Evolutionary conservation across 2,797 vertebrate species (phyloP).

Genomic region (Oreochromis grahami): DNA sequence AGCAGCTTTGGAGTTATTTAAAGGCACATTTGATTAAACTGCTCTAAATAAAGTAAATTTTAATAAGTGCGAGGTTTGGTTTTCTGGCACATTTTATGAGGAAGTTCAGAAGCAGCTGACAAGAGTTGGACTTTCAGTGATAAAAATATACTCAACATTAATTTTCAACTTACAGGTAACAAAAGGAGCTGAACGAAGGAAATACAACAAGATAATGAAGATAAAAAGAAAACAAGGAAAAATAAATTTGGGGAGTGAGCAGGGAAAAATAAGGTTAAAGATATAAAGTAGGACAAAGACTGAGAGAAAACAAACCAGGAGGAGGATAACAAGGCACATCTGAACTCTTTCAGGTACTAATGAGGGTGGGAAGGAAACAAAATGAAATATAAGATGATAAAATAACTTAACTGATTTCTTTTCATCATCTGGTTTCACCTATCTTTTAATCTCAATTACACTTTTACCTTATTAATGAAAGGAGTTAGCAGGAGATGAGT

Average conservation of each 20-base stretch:
- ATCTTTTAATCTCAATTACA: neutral
- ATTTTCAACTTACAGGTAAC: neutral
- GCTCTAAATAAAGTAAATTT: neutral
- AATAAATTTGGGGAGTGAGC: neutral
- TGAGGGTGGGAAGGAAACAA: neutral
- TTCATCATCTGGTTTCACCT: neutral
- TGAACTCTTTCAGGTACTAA: neutral
- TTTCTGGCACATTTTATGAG: neutral
- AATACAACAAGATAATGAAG: neutral
- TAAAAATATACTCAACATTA: neutral
- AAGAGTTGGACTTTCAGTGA: neutral
- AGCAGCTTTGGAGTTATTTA: slow-evolving; percentile 4
- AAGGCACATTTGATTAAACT: slow-evolving; percentile 18
- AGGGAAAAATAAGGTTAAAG: neutral
- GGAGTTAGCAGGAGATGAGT: neutral
- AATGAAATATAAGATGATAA: neutral
- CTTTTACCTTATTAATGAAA: neutral
- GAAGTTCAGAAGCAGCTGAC: neutral
- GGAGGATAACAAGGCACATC: neutral
- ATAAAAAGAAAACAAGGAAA: fast-evolving
- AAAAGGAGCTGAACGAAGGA: neutral
- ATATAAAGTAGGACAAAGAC: neutral
- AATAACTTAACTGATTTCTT: neutral
- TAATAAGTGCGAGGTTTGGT: neutral
- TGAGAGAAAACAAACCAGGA: neutral